phyloP scores from a whole-genome alignment of 2,113 vertebrate genomes.

The Rhinogobius similis region DNA sequence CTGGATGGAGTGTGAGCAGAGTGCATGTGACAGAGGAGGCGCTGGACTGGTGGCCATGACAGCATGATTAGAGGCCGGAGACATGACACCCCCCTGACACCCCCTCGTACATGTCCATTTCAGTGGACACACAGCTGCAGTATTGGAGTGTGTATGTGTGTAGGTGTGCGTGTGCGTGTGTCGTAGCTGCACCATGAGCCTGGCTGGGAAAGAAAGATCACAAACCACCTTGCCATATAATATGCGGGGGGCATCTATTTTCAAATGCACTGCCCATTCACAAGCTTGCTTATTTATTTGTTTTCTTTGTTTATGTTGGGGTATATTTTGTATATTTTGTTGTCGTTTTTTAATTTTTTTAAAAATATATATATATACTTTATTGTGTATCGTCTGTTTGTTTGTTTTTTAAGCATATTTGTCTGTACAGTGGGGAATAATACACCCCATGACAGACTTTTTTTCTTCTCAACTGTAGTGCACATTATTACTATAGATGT shows the following conservation, averaged over 20 bases:
- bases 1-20: constrained; percentile 69
- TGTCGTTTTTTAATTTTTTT: no score
- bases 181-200: not conserved
- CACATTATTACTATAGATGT: no score
- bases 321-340: no score
- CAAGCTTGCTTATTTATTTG: not conserved
- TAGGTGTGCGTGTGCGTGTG: not conserved
- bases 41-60: constrained; percentile 67
- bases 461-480: no score
- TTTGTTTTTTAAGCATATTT: no score
- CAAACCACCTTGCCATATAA: not conserved
- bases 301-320: no score
- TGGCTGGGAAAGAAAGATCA: not conserved
- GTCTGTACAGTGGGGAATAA: no score
- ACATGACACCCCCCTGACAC: constrained; percentile 51
- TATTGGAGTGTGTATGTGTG: constrained; percentile 17
- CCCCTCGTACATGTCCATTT: constrained; percentile 49
- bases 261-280: not conserved
- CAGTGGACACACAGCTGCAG: constrained; percentile 40
- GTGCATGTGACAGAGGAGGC: constrained; percentile 73
- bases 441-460: no score
- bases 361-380: not conserved
- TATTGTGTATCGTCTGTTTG: no score
- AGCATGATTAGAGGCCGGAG: constrained; percentile 81
- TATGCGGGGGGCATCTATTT: not conserved